phyloP scores from a whole-genome alignment of 1,140 invertebrate genomes.

The Heliconius nattereri region DNA sequence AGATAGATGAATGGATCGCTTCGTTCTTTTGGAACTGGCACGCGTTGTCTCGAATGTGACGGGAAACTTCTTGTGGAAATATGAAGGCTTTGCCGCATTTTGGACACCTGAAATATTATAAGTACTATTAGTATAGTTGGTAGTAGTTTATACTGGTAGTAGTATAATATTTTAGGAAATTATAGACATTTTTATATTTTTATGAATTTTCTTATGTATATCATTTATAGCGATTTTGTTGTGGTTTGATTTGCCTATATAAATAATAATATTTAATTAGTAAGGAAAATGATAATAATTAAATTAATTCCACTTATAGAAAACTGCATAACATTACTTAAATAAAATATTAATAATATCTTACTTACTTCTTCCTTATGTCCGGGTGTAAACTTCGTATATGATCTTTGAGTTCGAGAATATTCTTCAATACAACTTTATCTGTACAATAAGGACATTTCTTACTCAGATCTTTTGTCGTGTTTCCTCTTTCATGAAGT shows the following conservation, averaged over 20 bases:
- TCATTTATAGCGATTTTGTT: too few species aligned
- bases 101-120: constrained; percentile 81
- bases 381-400: constrained; percentile 84
- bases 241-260: too few species aligned
- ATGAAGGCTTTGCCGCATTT: constrained; percentile 86
- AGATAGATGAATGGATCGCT: constrained; percentile 46
- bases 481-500: constrained; percentile 63
- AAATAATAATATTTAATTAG: too few species aligned
- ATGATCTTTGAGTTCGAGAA: constrained; percentile 85
- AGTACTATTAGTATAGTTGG: neutral
- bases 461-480: constrained; percentile 68
- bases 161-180: too few species aligned
- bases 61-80: constrained; percentile 86
- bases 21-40: constrained; percentile 72
- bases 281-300: too few species aligned
- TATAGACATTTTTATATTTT: too few species aligned
- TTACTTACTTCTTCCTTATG: constrained; percentile 73
- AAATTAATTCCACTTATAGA: too few species aligned
- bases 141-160: too few species aligned
- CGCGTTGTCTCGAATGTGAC: constrained; percentile 83
- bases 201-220: neutral
- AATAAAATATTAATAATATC: constrained; percentile 13
- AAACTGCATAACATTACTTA: too few species aligned
- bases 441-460: constrained; percentile 84
- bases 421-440: constrained; percentile 77